Evolutionary conservation across 2,113 vertebrate genomes (phyloP), one percentile per base, ranked within the genome.

Genomic region (Oncorhynchus kisutch): DNA sequence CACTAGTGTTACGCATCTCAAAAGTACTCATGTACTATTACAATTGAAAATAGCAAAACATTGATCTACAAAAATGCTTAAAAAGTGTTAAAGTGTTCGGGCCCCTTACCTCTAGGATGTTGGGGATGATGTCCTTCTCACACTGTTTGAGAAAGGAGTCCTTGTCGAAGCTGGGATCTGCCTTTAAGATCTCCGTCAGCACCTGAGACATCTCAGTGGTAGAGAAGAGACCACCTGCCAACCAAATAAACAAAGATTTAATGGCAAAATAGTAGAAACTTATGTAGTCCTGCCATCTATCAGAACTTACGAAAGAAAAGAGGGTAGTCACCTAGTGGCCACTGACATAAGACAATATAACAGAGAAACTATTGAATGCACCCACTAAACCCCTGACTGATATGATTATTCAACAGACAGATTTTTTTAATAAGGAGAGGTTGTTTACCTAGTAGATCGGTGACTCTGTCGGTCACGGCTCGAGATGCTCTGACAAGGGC

Each of bases 161-260:
- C 85, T 96, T 98, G 88, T 96, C 95, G 6, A 99, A 34, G 81
- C 82, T 90, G 0, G 95, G 97, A 84, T 98, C 96, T 16, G 95
- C 95, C 48, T 89, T 94, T 25, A 98, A 82, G 68, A 98, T 97
- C 91, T 98, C 96, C 0, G 96, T 98, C 78, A 97, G 85, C n/a
- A 97, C 96, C 80, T 96, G 94, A 0, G 96, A 98, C 95, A 97
- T 96, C 48, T 97, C 95, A 0, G 96, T 97, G 86, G 97, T 97
- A 0, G 95, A 98, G 86, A 99, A 99, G 70, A 99, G 87, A 0
- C 96, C 97, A 59, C 98, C 97, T 99, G 67, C 12, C 49, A 76
- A 73, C 84, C 81, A 49, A 74, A 75, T 78, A 65, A 65, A n/a
- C 13, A 64, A 31, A 2, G 39, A 0, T 11, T 5, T 57, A 57